phyloP scores from a whole-genome alignment of 2,797 vertebrate genomes.

The Aplochiton taeniatus region DNA sequence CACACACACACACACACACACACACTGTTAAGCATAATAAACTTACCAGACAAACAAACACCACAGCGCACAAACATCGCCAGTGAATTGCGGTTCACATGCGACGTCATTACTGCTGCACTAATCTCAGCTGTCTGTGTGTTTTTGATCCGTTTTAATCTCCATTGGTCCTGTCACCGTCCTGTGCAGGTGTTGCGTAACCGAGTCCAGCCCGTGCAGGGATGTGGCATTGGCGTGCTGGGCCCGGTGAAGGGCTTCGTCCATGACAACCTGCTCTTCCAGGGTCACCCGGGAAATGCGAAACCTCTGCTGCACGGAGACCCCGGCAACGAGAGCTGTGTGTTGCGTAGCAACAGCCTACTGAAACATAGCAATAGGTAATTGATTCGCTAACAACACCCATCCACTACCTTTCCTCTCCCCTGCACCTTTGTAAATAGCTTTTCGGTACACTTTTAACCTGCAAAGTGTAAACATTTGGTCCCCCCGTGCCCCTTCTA shows the following conservation, averaged over 20 bases:
- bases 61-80: not conserved
- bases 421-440: not conserved
- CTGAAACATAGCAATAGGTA: conserved; percentile 80
- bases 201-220: conserved; percentile 83
- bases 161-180: conserved; percentile 2
- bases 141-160: not conserved
- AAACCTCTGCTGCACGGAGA: conserved; percentile 81
- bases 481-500: conserved; percentile 27
- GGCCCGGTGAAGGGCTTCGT: conserved; percentile 83
- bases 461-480: not conserved
- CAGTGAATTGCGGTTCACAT: too few relatives aligned
- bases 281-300: conserved; percentile 77
- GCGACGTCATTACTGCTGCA: not conserved
- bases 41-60: too few relatives aligned
- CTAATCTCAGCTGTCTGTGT: not conserved
- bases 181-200: conserved; percentile 83
- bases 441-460: not conserved
- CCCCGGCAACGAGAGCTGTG: conserved; percentile 76
- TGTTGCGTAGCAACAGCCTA: conserved; percentile 83
- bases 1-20: not conserved
- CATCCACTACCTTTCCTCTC: not conserved
- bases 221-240: conserved; percentile 82
- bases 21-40: not conserved
- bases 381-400: conserved; percentile 65
- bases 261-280: conserved; percentile 88